Conservation (phyloP, 2,797 vertebrate genomes). For the Oreonectes daqikongensis region DNA sequence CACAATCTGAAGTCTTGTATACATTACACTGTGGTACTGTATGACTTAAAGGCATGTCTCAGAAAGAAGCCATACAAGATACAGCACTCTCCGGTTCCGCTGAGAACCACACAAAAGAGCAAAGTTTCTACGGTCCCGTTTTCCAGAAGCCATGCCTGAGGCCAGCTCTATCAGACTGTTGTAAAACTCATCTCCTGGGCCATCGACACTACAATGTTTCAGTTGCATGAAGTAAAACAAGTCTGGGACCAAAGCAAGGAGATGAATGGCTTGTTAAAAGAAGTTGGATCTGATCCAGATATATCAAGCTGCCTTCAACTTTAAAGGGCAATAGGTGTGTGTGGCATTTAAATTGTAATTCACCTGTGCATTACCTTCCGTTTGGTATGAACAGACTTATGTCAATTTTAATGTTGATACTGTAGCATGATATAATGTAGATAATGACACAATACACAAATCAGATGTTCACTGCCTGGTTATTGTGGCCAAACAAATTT, state of each 20-base stretch:
- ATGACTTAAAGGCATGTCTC: slow-evolving; percentile 33
- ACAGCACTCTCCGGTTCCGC: slow-evolving; percentile 17
- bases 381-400: neutral
- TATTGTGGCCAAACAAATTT: too few species aligned
- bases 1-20: slow-evolving; percentile 20
- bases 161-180: slow-evolving; percentile 30
- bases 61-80: neutral
- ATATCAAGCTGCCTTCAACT: neutral
- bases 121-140: slow-evolving; percentile 14
- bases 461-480: too few species aligned
- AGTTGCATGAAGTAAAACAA: neutral
- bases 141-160: slow-evolving; percentile 48
- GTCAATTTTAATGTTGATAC: neutral
- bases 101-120: slow-evolving; percentile 22
- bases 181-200: slow-evolving; percentile 29
- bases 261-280: neutral
- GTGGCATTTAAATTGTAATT: neutral
- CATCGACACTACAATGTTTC: neutral
- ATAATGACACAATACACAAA: too few species aligned
- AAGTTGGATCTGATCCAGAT: neutral
- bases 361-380: neutral
- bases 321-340: neutral
- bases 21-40: neutral
- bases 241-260: neutral
- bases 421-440: neutral